Evolutionary conservation across 2,797 vertebrate species (phyloP), one percentile per base, ranked within the genome.

Genomic region (Sebastes melanostomus): DNA sequence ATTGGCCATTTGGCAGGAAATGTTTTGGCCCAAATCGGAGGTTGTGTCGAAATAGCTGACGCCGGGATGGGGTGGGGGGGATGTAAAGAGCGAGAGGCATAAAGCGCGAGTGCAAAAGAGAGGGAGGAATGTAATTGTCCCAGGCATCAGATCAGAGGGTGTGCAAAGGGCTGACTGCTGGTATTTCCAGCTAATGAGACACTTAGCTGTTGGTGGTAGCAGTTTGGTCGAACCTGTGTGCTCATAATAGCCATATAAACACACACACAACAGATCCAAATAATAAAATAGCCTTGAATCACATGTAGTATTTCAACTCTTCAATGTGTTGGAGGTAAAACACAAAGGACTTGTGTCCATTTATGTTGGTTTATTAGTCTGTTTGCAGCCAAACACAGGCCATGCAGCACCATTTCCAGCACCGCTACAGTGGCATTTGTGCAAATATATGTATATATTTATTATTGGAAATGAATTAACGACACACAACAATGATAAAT

Each of bases 161-260:
- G 73, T 77, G 70, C 75, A 67, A 88, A 85, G 80, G 77, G 87
- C 91, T 92, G 91, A 91, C 85, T 75, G 86, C 80, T 83, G 82
- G 76, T 88, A 77, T 93, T 91, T 88, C 61, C 68, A 61, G 80
- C 81, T 95, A 93, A 95, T 95, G 90, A 94, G 89, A 84, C 77
- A 77, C 69, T 86, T 86, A 90, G 88, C 88, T 72, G 84, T 65
- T 83, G 85, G 86, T 87, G 86, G 75, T 65, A 76, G 71, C 52
- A 11, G 66, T 75, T 85, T 78, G 75, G 88, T 88, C 60, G 25
- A 70, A 82, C 71, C 52, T 68, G 72, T 60, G n/a, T 50, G 77
- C 63, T 80, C 30, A 12, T 77, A 83, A 86, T 46, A 50, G 58
- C 67, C 36, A 56, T 65, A 58, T 62, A 81, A 82, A 80, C n/a